Percentiles rank a stretch among this genome's conserved stretches.
Evolutionary conservation across 2,797 vertebrate species (phyloP).

Genomic region (Myoxocephalus aenaeus): DNA sequence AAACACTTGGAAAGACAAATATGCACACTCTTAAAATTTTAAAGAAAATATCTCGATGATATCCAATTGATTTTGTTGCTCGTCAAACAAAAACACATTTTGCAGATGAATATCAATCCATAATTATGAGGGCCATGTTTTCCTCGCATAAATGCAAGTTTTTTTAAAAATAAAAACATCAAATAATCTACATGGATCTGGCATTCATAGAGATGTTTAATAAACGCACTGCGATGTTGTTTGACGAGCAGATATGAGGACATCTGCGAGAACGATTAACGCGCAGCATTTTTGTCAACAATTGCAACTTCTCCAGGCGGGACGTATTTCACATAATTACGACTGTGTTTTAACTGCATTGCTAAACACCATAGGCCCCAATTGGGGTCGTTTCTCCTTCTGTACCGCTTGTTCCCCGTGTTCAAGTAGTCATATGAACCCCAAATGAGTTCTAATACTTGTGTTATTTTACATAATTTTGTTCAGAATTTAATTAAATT

Average conservation of each 20-base stretch:
- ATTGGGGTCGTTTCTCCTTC: too few relatives aligned
- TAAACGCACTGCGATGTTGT: not conserved
- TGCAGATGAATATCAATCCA: not conserved
- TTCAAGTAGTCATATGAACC: too few relatives aligned
- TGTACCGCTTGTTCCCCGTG: too few relatives aligned
- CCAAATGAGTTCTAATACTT: too few relatives aligned
- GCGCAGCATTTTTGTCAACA: not conserved
- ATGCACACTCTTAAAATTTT: not conserved
- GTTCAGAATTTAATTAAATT: too few relatives aligned
- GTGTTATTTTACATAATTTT: too few relatives aligned
- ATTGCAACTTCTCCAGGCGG: not conserved
- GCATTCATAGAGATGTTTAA: not conserved
- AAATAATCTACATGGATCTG: not conserved
- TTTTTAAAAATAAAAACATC: not conserved
- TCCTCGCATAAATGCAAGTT: not conserved
- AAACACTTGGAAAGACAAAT: not conserved
- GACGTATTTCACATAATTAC: not conserved
- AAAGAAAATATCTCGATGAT: not conserved
- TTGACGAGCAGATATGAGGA: not conserved
- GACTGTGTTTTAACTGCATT: too few relatives aligned
- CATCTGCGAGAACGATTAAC: not conserved
- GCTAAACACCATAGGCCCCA: too few relatives aligned
- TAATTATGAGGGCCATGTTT: not conserved
- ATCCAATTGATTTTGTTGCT: slow-evolving; percentile 5
- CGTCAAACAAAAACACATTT: slow-evolving; percentile 5